A percentile compares a stretch with the other conserved stretches of the same genome.
These are phyloP conservation scores for Zonitis immaculata DNA, from an alignment of 2,888 invertebrate species.

Conservation along the genomic window DNA sequence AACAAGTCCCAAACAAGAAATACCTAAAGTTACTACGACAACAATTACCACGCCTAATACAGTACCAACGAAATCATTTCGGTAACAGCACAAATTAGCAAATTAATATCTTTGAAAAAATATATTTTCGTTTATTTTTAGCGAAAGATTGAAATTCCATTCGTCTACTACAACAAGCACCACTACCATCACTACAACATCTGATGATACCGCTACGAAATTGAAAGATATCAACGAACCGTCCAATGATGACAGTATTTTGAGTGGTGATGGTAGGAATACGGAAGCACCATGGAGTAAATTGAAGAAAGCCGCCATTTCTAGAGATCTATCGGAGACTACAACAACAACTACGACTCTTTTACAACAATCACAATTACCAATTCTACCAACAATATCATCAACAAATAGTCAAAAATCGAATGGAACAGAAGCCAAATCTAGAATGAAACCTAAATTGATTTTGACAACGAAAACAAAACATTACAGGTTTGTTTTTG, in stretches of 20 bases:
- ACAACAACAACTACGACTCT: slow-evolving; percentile 14
- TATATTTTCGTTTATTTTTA: no score
- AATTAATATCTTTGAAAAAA: no score
- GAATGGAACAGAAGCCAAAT: slow-evolving; percentile 22
- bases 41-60: slow-evolving; percentile 4
- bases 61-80: slow-evolving; percentile 39
- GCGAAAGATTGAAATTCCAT: no score
- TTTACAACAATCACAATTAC: neutral
- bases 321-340: slow-evolving; percentile 46
- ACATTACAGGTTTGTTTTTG: slow-evolving; percentile 58
- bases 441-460: slow-evolving; percentile 39
- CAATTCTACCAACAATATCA: neutral
- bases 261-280: slow-evolving; percentile 36
- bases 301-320: slow-evolving; percentile 68
- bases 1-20: slow-evolving; percentile 27
- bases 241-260: slow-evolving; percentile 29
- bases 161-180: no score
- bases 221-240: slow-evolving; percentile 31
- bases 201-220: no score
- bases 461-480: slow-evolving; percentile 51
- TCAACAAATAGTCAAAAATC: slow-evolving; percentile 3
- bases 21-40: slow-evolving; percentile 3
- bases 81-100: no score
- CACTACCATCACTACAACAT: neutral
- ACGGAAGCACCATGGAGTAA: slow-evolving; percentile 64